Conservation (phyloP, 2,113 vertebrate species). For the Gallinago jamesoni region DNA sequence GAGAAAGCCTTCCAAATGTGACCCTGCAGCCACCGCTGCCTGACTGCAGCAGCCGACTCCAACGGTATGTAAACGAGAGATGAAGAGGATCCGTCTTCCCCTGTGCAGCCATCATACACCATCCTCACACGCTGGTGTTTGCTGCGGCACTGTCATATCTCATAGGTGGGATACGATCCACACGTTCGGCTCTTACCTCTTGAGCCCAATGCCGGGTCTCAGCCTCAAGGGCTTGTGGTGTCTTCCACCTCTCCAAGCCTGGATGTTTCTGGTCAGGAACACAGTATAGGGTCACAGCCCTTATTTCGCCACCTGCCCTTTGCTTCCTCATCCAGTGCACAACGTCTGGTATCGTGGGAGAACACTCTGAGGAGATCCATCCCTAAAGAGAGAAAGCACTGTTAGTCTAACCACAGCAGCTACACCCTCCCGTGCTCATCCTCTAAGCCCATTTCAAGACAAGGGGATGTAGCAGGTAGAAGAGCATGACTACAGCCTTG, state of each 20-base stretch:
- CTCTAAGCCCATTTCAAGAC: background rate
- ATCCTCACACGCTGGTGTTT: rapidly evolving
- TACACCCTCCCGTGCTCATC: background rate
- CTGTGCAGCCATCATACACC: background rate
- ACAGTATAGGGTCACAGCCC: rapidly evolving
- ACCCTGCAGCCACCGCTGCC: background rate
- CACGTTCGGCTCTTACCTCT: background rate
- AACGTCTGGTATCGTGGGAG: rapidly evolving
- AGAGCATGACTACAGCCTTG: background rate
- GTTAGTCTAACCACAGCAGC: background rate
- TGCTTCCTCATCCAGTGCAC: background rate
- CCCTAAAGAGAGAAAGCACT: background rate
- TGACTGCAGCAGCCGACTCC: background rate
- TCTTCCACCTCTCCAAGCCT: background rate
- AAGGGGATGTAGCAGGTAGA: background rate
- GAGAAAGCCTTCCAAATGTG: background rate
- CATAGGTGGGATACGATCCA: background rate
- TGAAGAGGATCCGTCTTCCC: background rate
- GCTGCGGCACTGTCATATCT: rapidly evolving
- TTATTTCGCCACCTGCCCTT: background rate
- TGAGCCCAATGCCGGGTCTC: rapidly evolving
- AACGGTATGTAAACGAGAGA: background rate
- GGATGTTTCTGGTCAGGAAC: background rate
- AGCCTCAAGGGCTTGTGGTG: background rate
- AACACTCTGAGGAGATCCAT: background rate